Percentiles rank a stretch among this genome's conserved stretches.
These are phyloP conservation scores for Strongylocentrotus purpuratus DNA, from an alignment of 35 echinoderm and acorn worm genomes.

Conservation along the genomic window DNA sequence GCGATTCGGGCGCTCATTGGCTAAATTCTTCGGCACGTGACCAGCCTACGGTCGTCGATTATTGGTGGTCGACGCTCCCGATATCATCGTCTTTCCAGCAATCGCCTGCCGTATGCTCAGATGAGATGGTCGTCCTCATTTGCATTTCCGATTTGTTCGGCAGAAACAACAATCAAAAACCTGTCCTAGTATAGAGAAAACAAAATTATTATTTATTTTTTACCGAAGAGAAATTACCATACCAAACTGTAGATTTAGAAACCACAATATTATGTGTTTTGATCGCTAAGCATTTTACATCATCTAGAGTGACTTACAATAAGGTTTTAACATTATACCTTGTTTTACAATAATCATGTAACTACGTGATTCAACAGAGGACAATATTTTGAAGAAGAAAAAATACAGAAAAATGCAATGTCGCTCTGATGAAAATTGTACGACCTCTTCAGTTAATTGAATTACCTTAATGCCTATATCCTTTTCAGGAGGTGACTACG, in stretches of 20 bases:
- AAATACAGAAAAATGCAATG: background rate
- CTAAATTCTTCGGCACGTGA: constrained; percentile 16
- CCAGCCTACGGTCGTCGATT: constrained; percentile 15
- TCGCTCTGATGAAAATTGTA: too few relatives aligned
- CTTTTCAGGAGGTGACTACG: background rate
- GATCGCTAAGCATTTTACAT: too few relatives aligned
- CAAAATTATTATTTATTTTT: background rate
- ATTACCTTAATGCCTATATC: background rate
- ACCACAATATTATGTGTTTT: background rate
- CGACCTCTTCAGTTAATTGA: background rate
- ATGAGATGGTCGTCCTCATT: background rate
- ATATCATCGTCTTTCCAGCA: background rate
- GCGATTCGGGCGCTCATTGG: constrained; percentile 23
- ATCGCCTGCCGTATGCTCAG: background rate
- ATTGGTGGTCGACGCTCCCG: background rate
- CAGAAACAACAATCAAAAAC: background rate
- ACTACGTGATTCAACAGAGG: background rate
- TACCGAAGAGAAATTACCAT: background rate
- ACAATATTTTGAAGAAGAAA: background rate
- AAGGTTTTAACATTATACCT: too few relatives aligned
- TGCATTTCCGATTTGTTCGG: background rate
- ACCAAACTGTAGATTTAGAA: background rate
- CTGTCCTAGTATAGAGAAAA: background rate
- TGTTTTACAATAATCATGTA: too few relatives aligned
- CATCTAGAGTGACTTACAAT: too few relatives aligned